Evolutionary conservation across 1,140 invertebrate genomes (phyloP).

Genomic region (Cotesia typhae): DNA sequence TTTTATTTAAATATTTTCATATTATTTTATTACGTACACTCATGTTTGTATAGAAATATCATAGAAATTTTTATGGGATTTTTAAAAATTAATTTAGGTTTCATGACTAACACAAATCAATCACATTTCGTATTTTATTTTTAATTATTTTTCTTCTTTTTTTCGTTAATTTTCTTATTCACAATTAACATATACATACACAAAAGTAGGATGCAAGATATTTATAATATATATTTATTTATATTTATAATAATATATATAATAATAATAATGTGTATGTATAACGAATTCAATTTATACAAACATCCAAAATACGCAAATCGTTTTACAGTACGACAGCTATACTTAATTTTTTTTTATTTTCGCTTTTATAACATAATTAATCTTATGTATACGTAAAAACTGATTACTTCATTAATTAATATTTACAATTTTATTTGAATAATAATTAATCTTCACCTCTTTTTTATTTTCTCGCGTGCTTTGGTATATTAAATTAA

Average conservation of each 20-base stretch:
- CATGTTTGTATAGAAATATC: slow-evolving; percentile 61
- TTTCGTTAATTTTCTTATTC: background rate
- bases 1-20: slow-evolving; percentile 12
- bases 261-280: slow-evolving; percentile 23
- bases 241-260: slow-evolving; percentile 28
- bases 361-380: slow-evolving; percentile 5
- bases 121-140: too few species aligned
- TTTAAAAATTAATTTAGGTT: slow-evolving; percentile 45
- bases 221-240: slow-evolving; percentile 14
- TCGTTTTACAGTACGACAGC: slow-evolving; percentile 33
- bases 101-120: slow-evolving; percentile 42
- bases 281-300: slow-evolving; percentile 33
- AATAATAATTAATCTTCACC: background rate
- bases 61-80: slow-evolving; percentile 56
- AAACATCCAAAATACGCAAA: slow-evolving; percentile 39
- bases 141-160: slow-evolving; percentile 16
- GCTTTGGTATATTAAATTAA: slow-evolving; percentile 29
- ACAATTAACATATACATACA: slow-evolving; percentile 21
- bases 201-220: slow-evolving; percentile 4
- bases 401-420: background rate
- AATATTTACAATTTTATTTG: slow-evolving; percentile 32
- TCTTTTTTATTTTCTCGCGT: slow-evolving; percentile 1
- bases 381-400: slow-evolving; percentile 14
- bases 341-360: slow-evolving; percentile 8
- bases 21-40: slow-evolving; percentile 59